These are phyloP conservation scores for Scaptodrosophila lebanonensis DNA, from an alignment of 1,140 invertebrate genomes.

Conservation along the genomic window DNA sequence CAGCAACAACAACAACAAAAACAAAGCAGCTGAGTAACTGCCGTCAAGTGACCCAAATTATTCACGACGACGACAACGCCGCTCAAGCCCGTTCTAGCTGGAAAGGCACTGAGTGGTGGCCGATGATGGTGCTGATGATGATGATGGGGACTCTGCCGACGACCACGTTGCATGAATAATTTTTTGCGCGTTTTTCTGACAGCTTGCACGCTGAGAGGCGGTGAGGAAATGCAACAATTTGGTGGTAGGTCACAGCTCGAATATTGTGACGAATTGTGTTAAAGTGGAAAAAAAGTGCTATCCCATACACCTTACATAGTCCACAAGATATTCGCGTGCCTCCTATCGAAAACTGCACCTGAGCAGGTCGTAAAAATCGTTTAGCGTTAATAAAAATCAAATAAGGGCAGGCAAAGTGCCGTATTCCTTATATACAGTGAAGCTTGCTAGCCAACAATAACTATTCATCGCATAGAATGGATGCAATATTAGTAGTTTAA, in stretches of 20 bases:
- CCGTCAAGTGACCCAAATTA: slow-evolving; percentile 71
- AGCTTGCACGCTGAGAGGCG: slow-evolving; percentile 10
- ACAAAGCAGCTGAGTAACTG: slow-evolving; percentile 72
- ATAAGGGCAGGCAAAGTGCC: slow-evolving; percentile 47
- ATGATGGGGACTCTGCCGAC: slow-evolving; percentile 20
- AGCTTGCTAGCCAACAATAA: no score
- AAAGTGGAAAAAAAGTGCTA: slow-evolving; percentile 6
- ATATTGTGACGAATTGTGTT: slow-evolving; percentile 26
- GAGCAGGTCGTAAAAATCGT: slow-evolving; percentile 26
- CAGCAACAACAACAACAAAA: slow-evolving; percentile 33
- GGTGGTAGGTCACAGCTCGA: not conserved
- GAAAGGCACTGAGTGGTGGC: not conserved
- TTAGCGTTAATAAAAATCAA: slow-evolving; percentile 57
- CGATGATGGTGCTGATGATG: slow-evolving; percentile 23
- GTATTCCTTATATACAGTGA: slow-evolving; percentile 43
- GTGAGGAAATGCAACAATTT: not conserved
- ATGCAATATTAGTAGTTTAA: no score
- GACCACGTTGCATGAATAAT: slow-evolving; percentile 39
- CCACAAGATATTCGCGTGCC: slow-evolving; percentile 7
- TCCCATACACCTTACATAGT: no score
- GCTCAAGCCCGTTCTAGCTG: no score
- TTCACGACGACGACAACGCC: slow-evolving; percentile 59
- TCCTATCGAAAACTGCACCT: slow-evolving; percentile 6
- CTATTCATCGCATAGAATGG: no score
- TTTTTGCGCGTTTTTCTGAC: slow-evolving; percentile 51